phyloP scores from a whole-genome alignment of 2,113 vertebrate species.

The Xiphophorus couchianus region DNA sequence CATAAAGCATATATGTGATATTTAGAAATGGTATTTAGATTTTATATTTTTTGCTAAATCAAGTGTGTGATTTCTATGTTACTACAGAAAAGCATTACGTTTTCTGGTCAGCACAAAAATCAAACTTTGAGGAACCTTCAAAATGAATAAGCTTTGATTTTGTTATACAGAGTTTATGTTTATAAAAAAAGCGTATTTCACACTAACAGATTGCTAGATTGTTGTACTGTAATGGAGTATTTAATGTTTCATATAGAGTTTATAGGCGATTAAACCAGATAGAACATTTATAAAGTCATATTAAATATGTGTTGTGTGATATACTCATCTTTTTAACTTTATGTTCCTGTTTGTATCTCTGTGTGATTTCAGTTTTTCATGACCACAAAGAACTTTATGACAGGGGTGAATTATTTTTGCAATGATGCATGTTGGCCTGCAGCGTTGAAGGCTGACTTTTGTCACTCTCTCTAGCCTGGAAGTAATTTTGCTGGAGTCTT shows the following conservation, averaged over 20 bases:
- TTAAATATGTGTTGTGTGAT: conserved; percentile 33
- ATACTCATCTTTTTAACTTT: conserved; percentile 23
- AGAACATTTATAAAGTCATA: conserved; percentile 48
- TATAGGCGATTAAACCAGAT: conserved; percentile 40
- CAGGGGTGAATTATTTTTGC: conserved; percentile 22
- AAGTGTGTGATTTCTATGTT: conserved; percentile 42
- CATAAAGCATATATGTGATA: conserved; percentile 35
- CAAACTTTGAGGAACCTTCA: conserved; percentile 39
- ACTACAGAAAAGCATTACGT: conserved; percentile 44
- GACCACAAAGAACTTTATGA: conserved; percentile 34
- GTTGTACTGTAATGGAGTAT: conserved; percentile 66
- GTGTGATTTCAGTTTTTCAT: conserved; percentile 55
- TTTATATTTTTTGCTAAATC: conserved; percentile 49
- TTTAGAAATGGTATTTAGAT: conserved; percentile 47
- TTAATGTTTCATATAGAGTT: conserved; percentile 54
- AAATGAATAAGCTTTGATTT: conserved; percentile 49
- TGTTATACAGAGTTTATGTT: conserved; percentile 43
- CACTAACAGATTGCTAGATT: conserved; percentile 63
- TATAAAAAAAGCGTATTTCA: conserved; percentile 45
- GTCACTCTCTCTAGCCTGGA: conserved; percentile 30
- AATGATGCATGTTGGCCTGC: conserved; percentile 22
- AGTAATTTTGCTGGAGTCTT: conserved; percentile 41
- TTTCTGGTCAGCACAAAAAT: conserved; percentile 54
- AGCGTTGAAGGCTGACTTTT: conserved; percentile 19
- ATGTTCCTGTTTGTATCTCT: conserved; percentile 28